Percentiles rank a stretch among this genome's conserved stretches.
phyloP scores from a whole-genome alignment of 92 coral and sea anemone species.

The Virgularia gustaviana region DNA sequence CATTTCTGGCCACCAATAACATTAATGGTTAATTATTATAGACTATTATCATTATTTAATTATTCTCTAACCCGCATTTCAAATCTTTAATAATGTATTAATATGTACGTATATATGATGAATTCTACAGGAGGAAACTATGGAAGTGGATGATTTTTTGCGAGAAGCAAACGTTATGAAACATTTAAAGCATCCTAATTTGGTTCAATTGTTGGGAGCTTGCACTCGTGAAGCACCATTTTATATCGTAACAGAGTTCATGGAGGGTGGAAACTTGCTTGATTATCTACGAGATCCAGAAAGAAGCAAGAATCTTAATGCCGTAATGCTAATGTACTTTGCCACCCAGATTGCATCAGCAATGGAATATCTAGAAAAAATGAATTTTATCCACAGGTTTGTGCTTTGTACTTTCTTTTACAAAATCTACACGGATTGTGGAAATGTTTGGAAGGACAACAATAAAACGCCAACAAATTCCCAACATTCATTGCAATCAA shows the following conservation, averaged over 20 bases:
- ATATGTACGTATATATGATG: not conserved
- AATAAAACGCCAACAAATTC: too few species aligned
- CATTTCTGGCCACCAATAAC: too few species aligned
- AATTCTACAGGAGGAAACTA: constrained; percentile 87
- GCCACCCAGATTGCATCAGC: constrained; percentile 94
- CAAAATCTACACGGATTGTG: not conserved
- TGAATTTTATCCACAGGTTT: constrained; percentile 98
- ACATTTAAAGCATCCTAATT: constrained; percentile 73
- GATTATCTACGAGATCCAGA: constrained; percentile 86
- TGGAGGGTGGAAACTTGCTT: constrained; percentile 85
- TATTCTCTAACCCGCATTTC: too few species aligned
- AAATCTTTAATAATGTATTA: not conserved
- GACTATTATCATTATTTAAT: too few species aligned
- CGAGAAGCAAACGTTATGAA: constrained; percentile 95
- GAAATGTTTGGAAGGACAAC: not conserved
- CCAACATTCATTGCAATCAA: too few species aligned
- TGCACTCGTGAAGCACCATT: constrained; percentile 98
- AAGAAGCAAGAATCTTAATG: constrained; percentile 74
- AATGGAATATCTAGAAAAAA: constrained; percentile 80
- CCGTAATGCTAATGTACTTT: constrained; percentile 84
- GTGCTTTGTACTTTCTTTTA: not conserved
- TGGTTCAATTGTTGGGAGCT: constrained; percentile 90
- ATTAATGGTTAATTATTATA: too few species aligned
- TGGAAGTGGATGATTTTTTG: constrained; percentile 96
- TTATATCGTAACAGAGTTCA: constrained; percentile 89